A percentile compares a stretch with the other conserved stretches of the same genome.
phyloP scores from a whole-genome alignment of 2,113 vertebrate species.

The Heloderma charlesbogerti region DNA sequence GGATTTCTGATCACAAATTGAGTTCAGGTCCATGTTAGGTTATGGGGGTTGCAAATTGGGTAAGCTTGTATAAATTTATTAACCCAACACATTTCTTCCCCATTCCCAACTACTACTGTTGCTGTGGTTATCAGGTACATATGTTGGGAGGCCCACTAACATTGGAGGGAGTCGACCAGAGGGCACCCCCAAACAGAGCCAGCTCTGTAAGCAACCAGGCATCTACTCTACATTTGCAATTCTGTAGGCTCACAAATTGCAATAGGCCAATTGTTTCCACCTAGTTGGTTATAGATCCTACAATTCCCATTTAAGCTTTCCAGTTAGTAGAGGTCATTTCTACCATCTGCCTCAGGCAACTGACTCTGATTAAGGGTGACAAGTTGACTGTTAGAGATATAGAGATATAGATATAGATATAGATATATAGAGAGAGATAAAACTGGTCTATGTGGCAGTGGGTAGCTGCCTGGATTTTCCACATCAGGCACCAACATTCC shows the following conservation, averaged over 20 bases:
- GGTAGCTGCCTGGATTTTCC: neutral
- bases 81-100: too few species aligned
- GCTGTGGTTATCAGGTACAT: neutral
- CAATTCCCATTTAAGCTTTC: neutral
- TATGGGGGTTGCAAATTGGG: too few species aligned
- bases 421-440: too few species aligned
- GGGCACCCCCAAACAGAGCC: neutral
- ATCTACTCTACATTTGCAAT: neutral
- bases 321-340: neutral
- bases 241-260: neutral
- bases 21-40: too few species aligned
- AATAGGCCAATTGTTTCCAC: neutral
- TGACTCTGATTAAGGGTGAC: neutral
- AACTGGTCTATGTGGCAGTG: neutral
- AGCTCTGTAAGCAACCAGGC: neutral
- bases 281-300: neutral
- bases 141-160: neutral
- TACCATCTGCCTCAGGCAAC: constrained; percentile 8
- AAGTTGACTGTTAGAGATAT: neutral
- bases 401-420: neutral
- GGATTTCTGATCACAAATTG: too few species aligned
- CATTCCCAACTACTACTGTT: too few species aligned
- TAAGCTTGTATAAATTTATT: too few species aligned
- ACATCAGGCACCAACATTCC: neutral
- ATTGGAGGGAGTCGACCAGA: neutral